Percentiles rank a stretch among this genome's conserved stretches.
Evolutionary conservation across 2,113 vertebrate species (phyloP).

Genomic region (Cervus canadensis): DNA sequence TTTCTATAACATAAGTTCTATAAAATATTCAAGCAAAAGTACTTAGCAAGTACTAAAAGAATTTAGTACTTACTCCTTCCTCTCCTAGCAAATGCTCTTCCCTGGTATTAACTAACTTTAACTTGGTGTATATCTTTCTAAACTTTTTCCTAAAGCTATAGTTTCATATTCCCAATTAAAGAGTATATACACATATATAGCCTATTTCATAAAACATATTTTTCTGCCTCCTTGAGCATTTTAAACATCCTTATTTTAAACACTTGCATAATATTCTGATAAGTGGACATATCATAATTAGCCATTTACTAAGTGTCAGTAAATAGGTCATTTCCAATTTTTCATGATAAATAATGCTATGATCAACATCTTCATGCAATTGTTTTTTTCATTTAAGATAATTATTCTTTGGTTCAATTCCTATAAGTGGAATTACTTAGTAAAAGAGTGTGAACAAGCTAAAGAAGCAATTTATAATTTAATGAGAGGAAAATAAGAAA

Average conservation of each 20-base stretch:
- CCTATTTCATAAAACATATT: constrained; percentile 15
- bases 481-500: constrained; percentile 58
- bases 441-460: neutral
- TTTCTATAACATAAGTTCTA: constrained; percentile 28
- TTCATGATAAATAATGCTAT: constrained; percentile 36
- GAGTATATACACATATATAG: neutral
- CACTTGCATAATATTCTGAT: neutral
- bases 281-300: neutral
- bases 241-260: neutral
- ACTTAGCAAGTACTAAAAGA: neutral
- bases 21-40: constrained; percentile 41
- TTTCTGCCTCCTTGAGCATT: constrained; percentile 4
- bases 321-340: constrained; percentile 23
- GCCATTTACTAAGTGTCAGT: neutral
- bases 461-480: constrained; percentile 52
- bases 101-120: neutral
- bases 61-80: neutral
- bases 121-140: neutral
- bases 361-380: constrained; percentile 16
- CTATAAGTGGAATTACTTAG: constrained; percentile 35
- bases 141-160: neutral
- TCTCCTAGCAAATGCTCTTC: neutral
- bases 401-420: constrained; percentile 49
- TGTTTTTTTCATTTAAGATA: constrained; percentile 6
- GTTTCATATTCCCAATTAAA: neutral